Percentiles rank a stretch among this genome's conserved stretches.
These are phyloP conservation scores for Dryobota labecula DNA, from an alignment of 2,888 invertebrate genomes.

Conservation along the genomic window DNA sequence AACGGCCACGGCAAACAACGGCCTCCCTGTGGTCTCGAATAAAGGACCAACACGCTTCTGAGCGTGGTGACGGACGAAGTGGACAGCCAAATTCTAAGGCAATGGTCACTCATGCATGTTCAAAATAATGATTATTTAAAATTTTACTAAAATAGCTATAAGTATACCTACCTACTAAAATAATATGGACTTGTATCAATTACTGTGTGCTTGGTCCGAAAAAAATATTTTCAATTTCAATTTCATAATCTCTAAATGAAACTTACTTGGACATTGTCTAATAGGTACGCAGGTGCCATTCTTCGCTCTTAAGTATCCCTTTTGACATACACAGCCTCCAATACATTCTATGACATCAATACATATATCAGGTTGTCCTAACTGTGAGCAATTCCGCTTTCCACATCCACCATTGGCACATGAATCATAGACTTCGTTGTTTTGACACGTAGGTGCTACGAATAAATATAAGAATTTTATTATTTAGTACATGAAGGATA, in stretches of 20 bases:
- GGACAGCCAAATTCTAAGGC: no score
- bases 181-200: no score
- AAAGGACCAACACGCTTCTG: no score
- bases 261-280: constrained; percentile 69
- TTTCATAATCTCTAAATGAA: not conserved
- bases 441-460: constrained; percentile 56
- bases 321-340: constrained; percentile 68
- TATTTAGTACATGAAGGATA: not conserved
- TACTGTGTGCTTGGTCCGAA: no score
- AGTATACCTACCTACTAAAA: no score
- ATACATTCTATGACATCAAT: constrained; percentile 63
- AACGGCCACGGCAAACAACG: no score
- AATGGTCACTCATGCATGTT: no score
- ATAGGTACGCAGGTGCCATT: constrained; percentile 69
- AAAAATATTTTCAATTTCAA: no score
- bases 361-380: constrained; percentile 63
- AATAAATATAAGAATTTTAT: not conserved
- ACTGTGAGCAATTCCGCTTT: constrained; percentile 66
- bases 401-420: constrained; percentile 72
- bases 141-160: no score
- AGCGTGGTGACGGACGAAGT: no score
- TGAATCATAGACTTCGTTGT: constrained; percentile 62
- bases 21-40: no score
- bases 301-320: constrained; percentile 56
- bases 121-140: no score